Base-by-base conservation (phyloP, 1,140 invertebrate species). In the Hypothenemus hampei region DNA sequence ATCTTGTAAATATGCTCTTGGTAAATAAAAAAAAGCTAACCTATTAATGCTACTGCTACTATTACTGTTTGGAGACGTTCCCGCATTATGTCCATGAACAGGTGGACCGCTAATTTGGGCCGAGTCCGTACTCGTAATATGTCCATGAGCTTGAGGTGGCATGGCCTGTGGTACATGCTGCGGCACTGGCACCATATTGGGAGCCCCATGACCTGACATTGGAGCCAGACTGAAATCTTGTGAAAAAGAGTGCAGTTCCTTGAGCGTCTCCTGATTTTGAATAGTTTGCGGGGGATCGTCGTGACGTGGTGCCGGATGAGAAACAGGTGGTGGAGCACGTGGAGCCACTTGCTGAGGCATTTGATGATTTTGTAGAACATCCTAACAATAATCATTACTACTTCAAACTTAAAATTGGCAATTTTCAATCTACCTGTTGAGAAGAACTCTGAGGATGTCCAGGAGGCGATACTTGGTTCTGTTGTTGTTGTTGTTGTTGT, bases 161-260 rank as follows among this genome's bases (percentile, higher is more conserved):
- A 57, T 29, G 22, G 44, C 24, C 37, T 52, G 57, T 21, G 31
- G 15, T 43, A 43, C 46, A 43, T 35, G 52, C 40, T 20, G 52
- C 15, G 36, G 60, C 4, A 36, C 35, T 22, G 39, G 41, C 5
- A 19, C 45, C 7, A 21, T 13, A 8, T 15, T 20, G 19, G 45
- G 23, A 18, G 36, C 39, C 1, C 6, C 15, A 31, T 48, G 53
- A 1, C 18, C 10, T 19, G 43, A 19, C 47, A 48, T 47, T 13
- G 60, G 60, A 18, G 59, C 64, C 58, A 80, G 57, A 58, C 78
- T 78, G 67, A 80, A 80, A 40, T 79, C 78, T 49, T 73, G 69
- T 1, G 73, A 69, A 63, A 79, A 79, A 53, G 74, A 72, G 39
- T 75, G 74, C 15, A 78, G 60, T 36, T 78, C 76, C 71, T 69